Evolutionary conservation across 2,797 vertebrate species (phyloP), one percentile per base, ranked within the genome.

Genomic region (Champsocephalus esox): DNA sequence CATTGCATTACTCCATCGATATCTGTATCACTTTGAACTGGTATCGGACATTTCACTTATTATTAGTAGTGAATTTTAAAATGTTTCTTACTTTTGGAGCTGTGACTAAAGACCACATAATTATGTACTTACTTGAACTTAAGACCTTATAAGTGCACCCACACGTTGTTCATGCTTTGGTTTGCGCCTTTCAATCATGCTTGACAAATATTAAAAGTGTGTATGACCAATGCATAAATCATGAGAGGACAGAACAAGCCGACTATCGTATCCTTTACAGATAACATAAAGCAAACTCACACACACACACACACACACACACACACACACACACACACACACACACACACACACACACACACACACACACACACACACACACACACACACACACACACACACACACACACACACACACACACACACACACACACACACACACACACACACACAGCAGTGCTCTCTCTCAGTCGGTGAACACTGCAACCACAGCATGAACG

Each of bases 401-500:
- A 0, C 1, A 43, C 17, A 61, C 17, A 58, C 5, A 55, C n/a
- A 50, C 24, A 21, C 21, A 24, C 24, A 24, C 21, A 21, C 21
- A 21, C 21, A 21, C 21, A 21, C 21, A 21, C 21, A 21, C 21
- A 21, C 21, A 21, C 21, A 38, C 17, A 54, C n/a, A 50, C 5
- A 32, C 14, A 50, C 1, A 43, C 13, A 70, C 49, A 59, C 41
- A 54, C 14, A 41, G 5, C 48, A 38, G 21, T 45, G 49, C 52
- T 46, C 54, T 48, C 48, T 65, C 70, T 62, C 38, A 73, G 34
- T 60, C 65, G 70, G 78, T 70, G 73, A 70, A 85, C 80, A 65
- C 9, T 58, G 55, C 52, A 50, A 68, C 49, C 54, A 51, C 51
- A 69, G 68, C 71, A 69, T 63, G 51, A 81, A 66, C 38, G 57